phyloP scores from a whole-genome alignment of 2,888 invertebrate species.

The Ditula angustiorana region DNA sequence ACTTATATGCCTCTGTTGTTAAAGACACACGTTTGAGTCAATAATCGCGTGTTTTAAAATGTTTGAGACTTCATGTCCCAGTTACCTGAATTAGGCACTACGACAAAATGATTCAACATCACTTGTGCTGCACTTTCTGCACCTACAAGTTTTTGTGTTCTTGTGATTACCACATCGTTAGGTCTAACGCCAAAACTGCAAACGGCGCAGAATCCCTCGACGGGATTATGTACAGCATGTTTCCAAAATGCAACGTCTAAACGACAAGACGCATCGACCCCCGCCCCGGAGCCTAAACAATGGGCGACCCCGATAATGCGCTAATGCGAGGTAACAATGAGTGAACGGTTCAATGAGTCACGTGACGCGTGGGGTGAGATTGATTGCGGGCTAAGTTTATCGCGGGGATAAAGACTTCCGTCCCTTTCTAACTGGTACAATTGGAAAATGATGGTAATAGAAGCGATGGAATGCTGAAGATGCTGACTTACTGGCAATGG shows the following conservation, averaged over 20 bases:
- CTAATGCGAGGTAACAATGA: slow-evolving; percentile 18
- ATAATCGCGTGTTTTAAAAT: no score
- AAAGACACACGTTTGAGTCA: no score
- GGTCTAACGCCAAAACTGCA: no score
- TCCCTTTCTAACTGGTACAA: not conserved
- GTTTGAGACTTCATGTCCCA: no score
- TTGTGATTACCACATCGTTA: no score
- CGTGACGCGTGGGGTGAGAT: slow-evolving; percentile 30
- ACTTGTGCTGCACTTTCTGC: no score
- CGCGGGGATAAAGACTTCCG: not conserved
- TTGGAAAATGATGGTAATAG: slow-evolving; percentile 1
- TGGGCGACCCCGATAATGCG: slow-evolving; percentile 21
- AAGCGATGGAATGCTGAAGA: not conserved
- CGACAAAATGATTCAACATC: no score
- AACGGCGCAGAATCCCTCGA: no score
- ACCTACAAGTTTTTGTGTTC: no score
- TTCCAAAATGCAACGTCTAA: not conserved
- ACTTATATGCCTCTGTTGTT: no score
- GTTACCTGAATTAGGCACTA: no score
- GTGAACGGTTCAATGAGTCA: slow-evolving; percentile 35
- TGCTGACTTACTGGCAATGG: no score
- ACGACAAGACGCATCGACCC: not conserved
- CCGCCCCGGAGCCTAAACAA: not conserved
- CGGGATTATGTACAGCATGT: not conserved
- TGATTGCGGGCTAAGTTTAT: slow-evolving; percentile 29